Conservation (phyloP, 2,797 vertebrate species). For the Diceros bicornis region DNA sequence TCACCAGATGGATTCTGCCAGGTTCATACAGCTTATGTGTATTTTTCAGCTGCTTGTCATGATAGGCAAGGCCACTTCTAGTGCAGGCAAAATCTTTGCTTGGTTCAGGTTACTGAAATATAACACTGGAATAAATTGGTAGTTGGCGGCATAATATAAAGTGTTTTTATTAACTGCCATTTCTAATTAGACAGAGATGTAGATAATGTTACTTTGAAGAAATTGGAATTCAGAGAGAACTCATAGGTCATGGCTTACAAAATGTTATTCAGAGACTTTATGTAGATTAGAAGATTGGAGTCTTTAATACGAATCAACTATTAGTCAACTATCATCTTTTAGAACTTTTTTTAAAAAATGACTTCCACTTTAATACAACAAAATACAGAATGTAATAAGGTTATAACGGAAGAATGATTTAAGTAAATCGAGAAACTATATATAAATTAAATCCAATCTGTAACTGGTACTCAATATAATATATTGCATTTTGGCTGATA, state of each 20-base stretch:
- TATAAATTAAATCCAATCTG: neutral
- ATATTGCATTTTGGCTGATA: neutral
- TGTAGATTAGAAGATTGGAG: neutral
- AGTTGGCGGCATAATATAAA: constrained; percentile 41
- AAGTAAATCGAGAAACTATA: neutral
- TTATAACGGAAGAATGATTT: neutral
- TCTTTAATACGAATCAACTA: constrained; percentile 39
- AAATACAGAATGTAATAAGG: neutral
- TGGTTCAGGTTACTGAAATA: constrained; percentile 65
- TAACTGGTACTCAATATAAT: neutral
- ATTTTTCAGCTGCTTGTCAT: constrained; percentile 87
- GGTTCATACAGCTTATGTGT: constrained; percentile 86
- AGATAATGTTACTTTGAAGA: constrained; percentile 64
- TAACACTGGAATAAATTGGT: constrained; percentile 62
- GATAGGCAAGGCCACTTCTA: constrained; percentile 80
- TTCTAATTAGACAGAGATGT: neutral
- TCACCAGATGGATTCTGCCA: constrained; percentile 89
- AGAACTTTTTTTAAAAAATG: neutral
- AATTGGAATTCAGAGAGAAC: constrained; percentile 42
- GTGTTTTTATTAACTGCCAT: constrained; percentile 63
- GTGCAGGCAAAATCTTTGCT: constrained; percentile 74
- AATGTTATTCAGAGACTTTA: neutral
- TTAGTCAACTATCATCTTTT: neutral
- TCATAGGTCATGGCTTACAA: neutral
- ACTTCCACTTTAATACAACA: neutral